Conservation (phyloP, 2,113 vertebrate genomes). For the Psephotus haematonotus region DNA sequence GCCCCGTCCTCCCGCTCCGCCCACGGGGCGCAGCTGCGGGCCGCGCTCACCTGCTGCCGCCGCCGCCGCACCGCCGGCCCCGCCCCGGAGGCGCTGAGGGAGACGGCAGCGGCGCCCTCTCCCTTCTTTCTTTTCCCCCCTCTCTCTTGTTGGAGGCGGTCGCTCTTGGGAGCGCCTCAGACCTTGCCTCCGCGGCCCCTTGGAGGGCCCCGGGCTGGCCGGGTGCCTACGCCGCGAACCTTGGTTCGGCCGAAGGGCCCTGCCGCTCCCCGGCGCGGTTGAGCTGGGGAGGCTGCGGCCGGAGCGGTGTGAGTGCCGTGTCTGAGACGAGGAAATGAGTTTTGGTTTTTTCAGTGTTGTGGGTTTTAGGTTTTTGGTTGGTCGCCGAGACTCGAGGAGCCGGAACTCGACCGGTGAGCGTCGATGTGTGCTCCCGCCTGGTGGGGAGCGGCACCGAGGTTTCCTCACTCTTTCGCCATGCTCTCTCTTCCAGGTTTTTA, state of each 20-base stretch:
- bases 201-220: not conserved
- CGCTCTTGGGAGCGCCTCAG: rapidly evolving
- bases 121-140: rapidly evolving
- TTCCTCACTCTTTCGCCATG: not conserved
- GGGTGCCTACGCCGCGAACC: no score
- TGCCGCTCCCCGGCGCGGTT: not conserved
- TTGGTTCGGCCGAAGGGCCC: not conserved
- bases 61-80: not conserved
- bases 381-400: rapidly evolving
- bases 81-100: not conserved
- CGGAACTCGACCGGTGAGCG: rapidly evolving
- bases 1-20: not conserved
- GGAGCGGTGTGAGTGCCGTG: not conserved
- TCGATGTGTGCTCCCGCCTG: rapidly evolving
- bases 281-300: not conserved
- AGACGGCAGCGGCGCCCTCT: rapidly evolving
- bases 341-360: not conserved
- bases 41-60: not conserved
- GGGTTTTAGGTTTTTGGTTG: no score
- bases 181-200: no score
- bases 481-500: not conserved
- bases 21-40: not conserved
- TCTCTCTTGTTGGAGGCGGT: rapidly evolving
- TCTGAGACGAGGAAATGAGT: not conserved
- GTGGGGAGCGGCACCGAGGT: rapidly evolving